These are phyloP conservation scores for Brachirus orientalis DNA, from an alignment of 2,113 vertebrate genomes.

Conservation along the genomic window DNA sequence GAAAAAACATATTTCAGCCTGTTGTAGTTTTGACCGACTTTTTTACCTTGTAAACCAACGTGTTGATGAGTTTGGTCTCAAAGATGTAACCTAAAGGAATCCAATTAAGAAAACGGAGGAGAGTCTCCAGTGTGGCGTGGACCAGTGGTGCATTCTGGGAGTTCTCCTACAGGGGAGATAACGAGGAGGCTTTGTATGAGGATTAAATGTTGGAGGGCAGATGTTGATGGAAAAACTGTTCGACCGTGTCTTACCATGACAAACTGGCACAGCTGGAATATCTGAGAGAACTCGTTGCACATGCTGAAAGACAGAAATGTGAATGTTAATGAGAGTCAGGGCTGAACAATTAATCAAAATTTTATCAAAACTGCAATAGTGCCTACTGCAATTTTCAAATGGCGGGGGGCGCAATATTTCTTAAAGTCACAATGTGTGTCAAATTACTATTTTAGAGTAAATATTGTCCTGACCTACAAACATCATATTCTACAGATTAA, in stretches of 20 bases:
- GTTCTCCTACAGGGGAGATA: constrained; percentile 85
- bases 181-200: background rate
- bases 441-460: no score
- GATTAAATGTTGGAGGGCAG: background rate
- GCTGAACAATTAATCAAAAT: no score
- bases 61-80: constrained; percentile 97
- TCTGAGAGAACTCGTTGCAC: constrained; percentile 98
- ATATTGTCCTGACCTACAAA: no score
- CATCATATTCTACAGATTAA: no score
- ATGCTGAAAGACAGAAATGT: constrained; percentile 82
- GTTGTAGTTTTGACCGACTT: no score
- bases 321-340: background rate
- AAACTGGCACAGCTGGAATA: constrained; percentile 97
- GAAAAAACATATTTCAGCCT: no score
- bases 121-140: constrained; percentile 94
- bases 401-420: no score
- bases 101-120: constrained; percentile 96
- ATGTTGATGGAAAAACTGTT: background rate
- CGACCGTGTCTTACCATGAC: constrained; percentile 87
- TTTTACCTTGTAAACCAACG: constrained; percentile 95
- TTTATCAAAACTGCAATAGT: no score
- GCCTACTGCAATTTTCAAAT: no score
- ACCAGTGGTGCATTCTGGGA: constrained; percentile 97
- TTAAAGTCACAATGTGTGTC: no score
- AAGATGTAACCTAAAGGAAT: constrained; percentile 98